These are phyloP conservation scores for Nymphalis urticae DNA, from an alignment of 2,888 invertebrate species.

Conservation along the genomic window DNA sequence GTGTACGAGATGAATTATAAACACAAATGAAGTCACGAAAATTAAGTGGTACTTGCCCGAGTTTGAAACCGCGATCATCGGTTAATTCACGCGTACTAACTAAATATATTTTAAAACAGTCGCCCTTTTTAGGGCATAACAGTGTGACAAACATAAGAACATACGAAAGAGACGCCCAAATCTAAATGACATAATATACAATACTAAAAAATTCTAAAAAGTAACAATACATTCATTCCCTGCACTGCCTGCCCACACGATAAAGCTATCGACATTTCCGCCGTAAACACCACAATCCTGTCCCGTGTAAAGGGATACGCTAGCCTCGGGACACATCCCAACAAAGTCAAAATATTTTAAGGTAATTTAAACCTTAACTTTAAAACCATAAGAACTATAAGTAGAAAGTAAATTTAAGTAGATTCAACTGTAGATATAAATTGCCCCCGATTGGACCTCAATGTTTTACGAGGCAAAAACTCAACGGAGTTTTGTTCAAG, in stretches of 20 bases:
- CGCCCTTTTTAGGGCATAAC: too few species aligned
- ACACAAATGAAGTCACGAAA: too few species aligned
- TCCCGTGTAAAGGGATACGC: constrained; percentile 46
- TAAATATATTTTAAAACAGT: too few species aligned
- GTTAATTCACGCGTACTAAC: too few species aligned
- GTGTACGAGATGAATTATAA: too few species aligned
- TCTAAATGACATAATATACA: too few species aligned
- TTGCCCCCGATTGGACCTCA: constrained; percentile 42
- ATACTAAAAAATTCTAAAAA: constrained; percentile 18
- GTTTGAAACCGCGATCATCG: too few species aligned
- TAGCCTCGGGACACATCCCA: constrained; percentile 40
- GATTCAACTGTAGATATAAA: constrained; percentile 60
- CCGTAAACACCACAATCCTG: constrained; percentile 41
- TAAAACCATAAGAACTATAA: constrained; percentile 13
- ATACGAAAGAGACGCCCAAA: too few species aligned
- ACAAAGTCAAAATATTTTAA: constrained; percentile 29
- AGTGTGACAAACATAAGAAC: too few species aligned
- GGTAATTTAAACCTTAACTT: constrained; percentile 16
- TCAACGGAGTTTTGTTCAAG: constrained; percentile 37
- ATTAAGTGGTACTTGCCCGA: too few species aligned
- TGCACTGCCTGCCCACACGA: constrained; percentile 34
- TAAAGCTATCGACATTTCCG: constrained; percentile 46
- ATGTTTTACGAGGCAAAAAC: constrained; percentile 48
- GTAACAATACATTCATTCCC: constrained; percentile 13
- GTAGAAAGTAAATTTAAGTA: constrained; percentile 41